Evolutionary conservation across 2,888 invertebrate genomes (phyloP).

Genomic region (Zaprionus obscuricornis): DNA sequence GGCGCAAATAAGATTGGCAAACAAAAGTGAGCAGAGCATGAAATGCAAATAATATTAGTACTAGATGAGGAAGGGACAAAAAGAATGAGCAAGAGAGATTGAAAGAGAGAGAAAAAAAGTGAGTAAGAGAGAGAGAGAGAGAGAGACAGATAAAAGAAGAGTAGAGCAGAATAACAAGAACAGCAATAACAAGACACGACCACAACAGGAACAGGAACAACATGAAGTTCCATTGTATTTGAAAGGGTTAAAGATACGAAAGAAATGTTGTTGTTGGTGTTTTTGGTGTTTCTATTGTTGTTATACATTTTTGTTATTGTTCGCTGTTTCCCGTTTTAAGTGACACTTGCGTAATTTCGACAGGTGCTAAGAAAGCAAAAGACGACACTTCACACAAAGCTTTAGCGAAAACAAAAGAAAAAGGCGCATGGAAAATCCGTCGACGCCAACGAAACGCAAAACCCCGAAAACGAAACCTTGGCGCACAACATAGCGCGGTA

Average conservation of each 20-base stretch:
- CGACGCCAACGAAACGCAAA: neutral
- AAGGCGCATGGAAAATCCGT: conserved; percentile 23
- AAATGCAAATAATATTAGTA: conserved; percentile 60
- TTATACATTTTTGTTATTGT: conserved; percentile 29
- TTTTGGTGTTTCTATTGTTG: conserved; percentile 24
- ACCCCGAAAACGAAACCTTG: conserved; percentile 19
- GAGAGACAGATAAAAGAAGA: neutral
- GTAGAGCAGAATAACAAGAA: conserved; percentile 13
- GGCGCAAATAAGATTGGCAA: conserved; percentile 15
- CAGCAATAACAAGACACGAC: conserved; percentile 31
- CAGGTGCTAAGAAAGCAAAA: conserved; percentile 65
- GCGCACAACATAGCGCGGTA: neutral
- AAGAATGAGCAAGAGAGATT: conserved; percentile 14
- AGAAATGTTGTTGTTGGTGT: conserved; percentile 28
- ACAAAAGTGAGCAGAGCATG: conserved; percentile 11
- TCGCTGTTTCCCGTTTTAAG: conserved; percentile 46
- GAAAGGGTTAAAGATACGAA: conserved; percentile 59
- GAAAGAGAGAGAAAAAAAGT: too few species aligned
- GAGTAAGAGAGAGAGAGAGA: too few species aligned
- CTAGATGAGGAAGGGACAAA: neutral
- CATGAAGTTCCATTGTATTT: conserved; percentile 40
- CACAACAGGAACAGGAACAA: conserved; percentile 21
- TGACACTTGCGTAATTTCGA: conserved; percentile 72
- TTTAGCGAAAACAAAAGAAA: conserved; percentile 51
- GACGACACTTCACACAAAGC: conserved; percentile 57